Base-by-base conservation (phyloP, 2,113 vertebrate genomes). In the Melanocharis versteri region DNA sequence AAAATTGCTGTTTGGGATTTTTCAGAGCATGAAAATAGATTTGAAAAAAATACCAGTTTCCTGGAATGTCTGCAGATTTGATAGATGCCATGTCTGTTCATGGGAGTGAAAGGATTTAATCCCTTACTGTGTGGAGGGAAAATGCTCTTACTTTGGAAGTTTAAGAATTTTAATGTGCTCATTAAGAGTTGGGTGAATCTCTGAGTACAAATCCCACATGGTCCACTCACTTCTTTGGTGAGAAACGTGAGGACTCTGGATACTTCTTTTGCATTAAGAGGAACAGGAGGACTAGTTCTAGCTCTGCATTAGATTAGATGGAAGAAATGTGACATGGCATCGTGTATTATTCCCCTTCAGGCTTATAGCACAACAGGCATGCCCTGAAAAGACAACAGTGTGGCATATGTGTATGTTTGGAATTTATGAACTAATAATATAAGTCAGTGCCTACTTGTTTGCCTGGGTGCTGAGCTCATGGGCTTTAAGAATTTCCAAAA, bases 381-480 rank as follows among this genome's bases (percentile, higher is more conserved):
- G 35, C 19, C 57, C 17, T 11, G 27, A 42, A 70, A 77, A 83
- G 30, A 57, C 21, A 80, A 40, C 8, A 73, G 15, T n/a, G 20
- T 61, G 93, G 70, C 54, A 65, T 26, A 19, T 54, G 11, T 4
- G 2, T 28, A 48, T 40, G 7, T 66, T 77, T 78, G 51, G 11
- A 86, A 91, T 62, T 47, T 44, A 35, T 12, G 14, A 75, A 70
- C 16, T 20, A 75, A 50, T 30, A 61, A 45, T 40, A 62, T 27
- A 7, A 81, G 20, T 35, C 21, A 70, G 11, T 53, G 28, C 14
- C 42, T 77, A 19, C 39, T 37, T 3, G 1, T 33, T 54, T 66
- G 20, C 23, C 13, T 21, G 33, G 5, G 19, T 2, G 2, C 9
- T 66, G 42, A 62, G 8, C 6, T 89, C 7, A 7, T 3, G 1